Base-by-base conservation (phyloP, 2,888 invertebrate species). In the Aethes cnicana region DNA sequence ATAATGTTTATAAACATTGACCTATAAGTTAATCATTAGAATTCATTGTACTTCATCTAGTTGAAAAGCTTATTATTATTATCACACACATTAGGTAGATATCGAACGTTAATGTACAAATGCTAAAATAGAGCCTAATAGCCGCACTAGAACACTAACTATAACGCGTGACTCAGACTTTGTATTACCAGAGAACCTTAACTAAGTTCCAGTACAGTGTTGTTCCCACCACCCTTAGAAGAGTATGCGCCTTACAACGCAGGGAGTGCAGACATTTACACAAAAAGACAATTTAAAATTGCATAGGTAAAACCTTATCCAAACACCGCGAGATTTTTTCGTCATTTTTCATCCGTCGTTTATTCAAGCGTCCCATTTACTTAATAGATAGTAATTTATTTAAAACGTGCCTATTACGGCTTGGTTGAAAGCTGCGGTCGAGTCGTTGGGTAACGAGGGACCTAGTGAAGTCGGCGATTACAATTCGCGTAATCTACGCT, bases 21-120 rank as follows among this genome's bases (percentile, higher is more conserved):
- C 86, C 84, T 85, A 88, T 79, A 64, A 77, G 77, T 82, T 73
- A 77, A 68, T 71, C 67, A 75, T 83, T 78, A 73, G 69, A 75
- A 78, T 82, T 85, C 84, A 86, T 85, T 85, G 89, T 88, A 85
- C 81, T 84, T 75, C 71, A 79, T 76, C 84, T 87, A 87, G 75
- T 81, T 82, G 81, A 81, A 83, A 86, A 89, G 89, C 88, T 88
- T 89, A 88, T 72, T 69, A 65, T 81, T 88, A 88, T 87, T 89
- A 89, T 89, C 89, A 89, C 89, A 89, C 89, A 80, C 82, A 83
- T 71, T 77, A 79, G 70, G 80, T 86, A 86, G 74, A 82, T 77
- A 76, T 74, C 64, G 69, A 77, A 82, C 80, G 69, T 79, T 66
- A 83, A 71, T 81, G 80, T 84, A 84, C 72, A 85, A 87, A 85